Conservation (phyloP, 2,888 invertebrate genomes). For the Amiota minor region DNA sequence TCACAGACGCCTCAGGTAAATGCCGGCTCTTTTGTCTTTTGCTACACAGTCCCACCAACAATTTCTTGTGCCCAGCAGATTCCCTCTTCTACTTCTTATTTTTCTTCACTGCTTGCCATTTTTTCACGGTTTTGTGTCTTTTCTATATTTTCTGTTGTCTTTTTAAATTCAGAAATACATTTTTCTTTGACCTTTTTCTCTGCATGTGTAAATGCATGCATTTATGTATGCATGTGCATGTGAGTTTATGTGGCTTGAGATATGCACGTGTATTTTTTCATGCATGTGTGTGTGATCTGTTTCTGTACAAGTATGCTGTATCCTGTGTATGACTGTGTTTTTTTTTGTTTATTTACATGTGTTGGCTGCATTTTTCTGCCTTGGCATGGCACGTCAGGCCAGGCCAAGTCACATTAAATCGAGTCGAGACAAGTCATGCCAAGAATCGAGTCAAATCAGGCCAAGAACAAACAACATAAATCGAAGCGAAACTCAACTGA, state of each 20-base stretch:
- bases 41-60: too few species aligned
- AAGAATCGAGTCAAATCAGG: too few species aligned
- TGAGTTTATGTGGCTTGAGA: background rate
- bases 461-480: too few species aligned
- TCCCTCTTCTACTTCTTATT: background rate
- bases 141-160: slow-evolving; percentile 2
- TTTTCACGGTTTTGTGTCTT: background rate
- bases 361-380: slow-evolving; percentile 14
- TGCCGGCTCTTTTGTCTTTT: too few species aligned
- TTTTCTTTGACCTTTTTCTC: slow-evolving; percentile 1
- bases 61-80: too few species aligned
- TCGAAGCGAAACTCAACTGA: too few species aligned
- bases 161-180: slow-evolving; percentile 24
- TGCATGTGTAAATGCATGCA: background rate
- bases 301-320: background rate
- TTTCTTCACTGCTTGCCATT: background rate
- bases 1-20: background rate
- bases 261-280: slow-evolving; percentile 1
- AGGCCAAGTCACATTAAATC: background rate
- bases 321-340: background rate
- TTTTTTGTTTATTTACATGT: slow-evolving; percentile 20
- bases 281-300: slow-evolving; percentile 11
- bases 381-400: background rate
- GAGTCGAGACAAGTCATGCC: too few species aligned
- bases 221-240: background rate